phyloP scores from a whole-genome alignment of 2,113 vertebrate species.

The Helogale parvula region DNA sequence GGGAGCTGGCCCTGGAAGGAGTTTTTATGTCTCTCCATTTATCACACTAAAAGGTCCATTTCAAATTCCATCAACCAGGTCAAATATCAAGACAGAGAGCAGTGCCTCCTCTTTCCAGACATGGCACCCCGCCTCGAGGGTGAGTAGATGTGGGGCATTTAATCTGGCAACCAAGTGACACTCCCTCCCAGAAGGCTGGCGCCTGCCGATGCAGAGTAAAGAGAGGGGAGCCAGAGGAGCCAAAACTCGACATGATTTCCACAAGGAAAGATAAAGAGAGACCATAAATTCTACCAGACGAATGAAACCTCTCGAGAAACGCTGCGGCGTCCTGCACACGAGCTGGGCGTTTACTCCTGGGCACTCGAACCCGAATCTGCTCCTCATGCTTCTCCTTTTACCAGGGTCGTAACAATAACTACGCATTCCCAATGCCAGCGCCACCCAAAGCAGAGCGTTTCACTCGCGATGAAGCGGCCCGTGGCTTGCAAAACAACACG shows the following conservation, averaged over 20 bases:
- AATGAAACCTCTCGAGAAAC: background rate
- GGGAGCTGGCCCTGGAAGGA: background rate
- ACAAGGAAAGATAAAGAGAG: background rate
- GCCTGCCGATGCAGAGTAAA: background rate
- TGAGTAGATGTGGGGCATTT: slow-evolving; percentile 43
- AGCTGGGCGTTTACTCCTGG: background rate
- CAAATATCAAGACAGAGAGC: background rate
- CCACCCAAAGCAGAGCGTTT: rapidly evolving
- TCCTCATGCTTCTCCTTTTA: background rate
- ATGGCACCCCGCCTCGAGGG: background rate
- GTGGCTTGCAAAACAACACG: background rate
- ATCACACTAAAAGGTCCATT: slow-evolving; percentile 53
- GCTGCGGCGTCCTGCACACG: background rate
- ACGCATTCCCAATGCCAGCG: background rate
- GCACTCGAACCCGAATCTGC: background rate
- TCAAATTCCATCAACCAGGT: slow-evolving; percentile 58
- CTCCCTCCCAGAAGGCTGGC: slow-evolving; percentile 57
- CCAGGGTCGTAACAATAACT: background rate
- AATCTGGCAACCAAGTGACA: slow-evolving; percentile 38
- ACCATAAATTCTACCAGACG: background rate
- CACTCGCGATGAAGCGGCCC: background rate
- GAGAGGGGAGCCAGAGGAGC: background rate
- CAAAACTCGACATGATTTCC: background rate
- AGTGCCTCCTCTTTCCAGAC: background rate
- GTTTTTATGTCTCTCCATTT: slow-evolving; percentile 38